Base-by-base conservation (phyloP, 2,797 vertebrate species). In the Sciaenops ocellatus region DNA sequence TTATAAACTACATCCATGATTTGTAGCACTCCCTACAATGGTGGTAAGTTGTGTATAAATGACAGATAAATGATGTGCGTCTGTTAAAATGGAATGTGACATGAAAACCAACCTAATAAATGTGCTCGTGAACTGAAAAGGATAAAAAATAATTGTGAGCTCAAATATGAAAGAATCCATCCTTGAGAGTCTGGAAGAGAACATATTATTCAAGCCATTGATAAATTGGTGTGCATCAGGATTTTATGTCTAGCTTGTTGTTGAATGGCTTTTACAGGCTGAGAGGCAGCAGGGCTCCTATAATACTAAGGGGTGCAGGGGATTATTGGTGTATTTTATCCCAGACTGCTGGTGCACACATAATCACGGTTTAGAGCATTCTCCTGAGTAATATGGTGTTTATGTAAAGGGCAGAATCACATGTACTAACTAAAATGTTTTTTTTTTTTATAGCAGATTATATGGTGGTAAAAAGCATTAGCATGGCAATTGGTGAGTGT, bases 311-410 rank as follows among this genome's bases (percentile, higher is more conserved):
- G 73, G 62, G 61, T 88, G 62, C 56, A 50, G 22, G 34, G 73
- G 81, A 79, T 86, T 88, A 82, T 59, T 76, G 69, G 26, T 73
- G 50, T 76, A 59, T 83, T 80, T 73, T 47, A 83, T 89, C 61
- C 22, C 64, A 44, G 73, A 69, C 71, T 15, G 34, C 65, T 76
- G 54, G 50, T 69, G 80, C 64, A 72, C 61, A 62, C 62, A 81
- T 78, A 84, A 84, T 83, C 57, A 9, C n/a, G 69, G 59, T 82
- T 80, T 69, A 78, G 64, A 57, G 57, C 62, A 24, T 78, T 42
- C 66, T 20, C 44, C n/a, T 1, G 11, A 65, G 48, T 44, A 57
- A n/a, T 22, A 74, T 65, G 64, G 71, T 60, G 56, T 79, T 79
- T 67, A 77, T 76, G 48, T 74, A 71, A 85, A 85, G 78, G 59